A percentile compares a stretch with the other conserved stretches of the same genome.
Conservation (phyloP, 2,888 invertebrate species). For the Agriotes lineatus region DNA sequence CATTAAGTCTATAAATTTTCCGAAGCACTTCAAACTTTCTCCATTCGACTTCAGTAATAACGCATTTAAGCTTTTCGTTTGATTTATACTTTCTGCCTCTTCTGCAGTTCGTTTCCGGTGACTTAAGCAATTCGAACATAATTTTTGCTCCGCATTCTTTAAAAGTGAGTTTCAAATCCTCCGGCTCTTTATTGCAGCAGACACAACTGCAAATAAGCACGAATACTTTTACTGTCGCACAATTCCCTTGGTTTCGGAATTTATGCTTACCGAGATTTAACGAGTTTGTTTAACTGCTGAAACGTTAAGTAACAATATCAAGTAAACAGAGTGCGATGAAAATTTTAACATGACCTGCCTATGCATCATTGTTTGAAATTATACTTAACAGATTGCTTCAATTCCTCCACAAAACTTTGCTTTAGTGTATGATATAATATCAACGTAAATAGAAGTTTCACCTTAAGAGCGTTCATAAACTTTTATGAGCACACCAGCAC, state of each 20-base stretch:
- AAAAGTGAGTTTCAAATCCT: too few relatives aligned
- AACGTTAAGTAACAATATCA: background rate
- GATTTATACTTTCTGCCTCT: conserved; percentile 6
- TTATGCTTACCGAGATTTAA: background rate
- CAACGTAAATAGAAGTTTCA: conserved; percentile 20
- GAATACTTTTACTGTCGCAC: too few relatives aligned
- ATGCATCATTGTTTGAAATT: conserved; percentile 14
- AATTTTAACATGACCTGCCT: background rate
- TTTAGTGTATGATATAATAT: background rate
- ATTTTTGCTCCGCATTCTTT: too few relatives aligned
- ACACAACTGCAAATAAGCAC: background rate
- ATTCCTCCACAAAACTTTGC: background rate
- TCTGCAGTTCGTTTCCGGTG: conserved; percentile 4
- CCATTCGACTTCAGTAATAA: conserved; percentile 18
- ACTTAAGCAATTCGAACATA: conserved; percentile 3
- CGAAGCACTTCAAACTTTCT: conserved; percentile 9
- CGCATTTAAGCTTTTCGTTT: conserved; percentile 19
- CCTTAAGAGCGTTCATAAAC: conserved; percentile 10
- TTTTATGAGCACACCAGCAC: conserved; percentile 13
- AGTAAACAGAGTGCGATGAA: conserved; percentile 2
- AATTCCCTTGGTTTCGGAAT: too few relatives aligned
- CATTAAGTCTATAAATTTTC: conserved; percentile 13
- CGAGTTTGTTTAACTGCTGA: background rate
- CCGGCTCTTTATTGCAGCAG: background rate
- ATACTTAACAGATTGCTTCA: conserved; percentile 5